Evolutionary conservation across 1,140 invertebrate species (phyloP), one percentile per base, ranked within the genome.

Genomic region (Propsilocerus akamusi): DNA sequence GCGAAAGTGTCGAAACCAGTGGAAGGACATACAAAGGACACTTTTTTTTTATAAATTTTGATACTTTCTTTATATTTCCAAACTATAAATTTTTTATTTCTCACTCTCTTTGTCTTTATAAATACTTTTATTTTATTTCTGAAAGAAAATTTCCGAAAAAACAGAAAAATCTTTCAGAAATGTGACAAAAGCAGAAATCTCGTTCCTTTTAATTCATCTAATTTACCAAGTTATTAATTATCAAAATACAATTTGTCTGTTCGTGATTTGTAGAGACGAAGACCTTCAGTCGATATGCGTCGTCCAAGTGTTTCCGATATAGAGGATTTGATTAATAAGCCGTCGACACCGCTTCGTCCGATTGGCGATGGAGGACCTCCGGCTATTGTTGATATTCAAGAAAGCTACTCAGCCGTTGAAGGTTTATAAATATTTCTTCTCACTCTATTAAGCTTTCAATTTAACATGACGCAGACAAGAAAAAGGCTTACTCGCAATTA

Each of bases 341-440:
- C 87, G 47, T 91, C 86, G n/a, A 86, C 86, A 51, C 88, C 90
- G 24, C 67, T 94, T 26, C 78, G 78, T 62, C 72, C 82, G 59
- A 68, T 78, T 47, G 88, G 88, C 50, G 70, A 76, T 58, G 75
- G 75, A 54, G 86, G 88, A 53, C 81, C 87, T 53, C 88, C 90
- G 24, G 72, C 76, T 48, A 93, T 94, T 65, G 80, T 92, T 48
- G 86, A 92, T 64, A 81, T 89, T 5, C 80, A 87, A 66, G 87
- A 92, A 63, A 92, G 81, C 56, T 90, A 92, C 67, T 83, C 84
- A 20, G 87, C 85, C 46, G 83, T 91, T 67, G 91, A 95, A 83
- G 88, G 88, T 90, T 61, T 47, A 48, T 52, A 32, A 37, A 5
- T 41, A 5, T 25, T 41, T 11, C 14, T 5, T 28, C 12, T 49